phyloP scores from a whole-genome alignment of 2,797 vertebrate species.

The Astyanax mexicanus region DNA sequence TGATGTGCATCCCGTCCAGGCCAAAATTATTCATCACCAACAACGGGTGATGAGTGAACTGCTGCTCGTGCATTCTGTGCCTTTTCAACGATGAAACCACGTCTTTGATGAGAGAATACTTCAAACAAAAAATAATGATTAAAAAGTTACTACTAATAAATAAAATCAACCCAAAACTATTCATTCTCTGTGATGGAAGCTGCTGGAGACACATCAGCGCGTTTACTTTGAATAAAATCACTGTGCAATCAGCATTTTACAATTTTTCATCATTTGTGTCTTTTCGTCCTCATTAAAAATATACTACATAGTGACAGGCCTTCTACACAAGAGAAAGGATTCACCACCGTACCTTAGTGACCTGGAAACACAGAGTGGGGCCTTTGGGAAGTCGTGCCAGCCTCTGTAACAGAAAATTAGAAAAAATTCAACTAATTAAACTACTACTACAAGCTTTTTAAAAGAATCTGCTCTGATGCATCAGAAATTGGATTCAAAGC shows the following conservation, averaged over 20 bases:
- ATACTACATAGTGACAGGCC: no score
- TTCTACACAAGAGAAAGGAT: no score
- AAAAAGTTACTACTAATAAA: no score
- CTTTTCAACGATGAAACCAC: conserved; percentile 89
- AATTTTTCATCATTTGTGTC: conserved; percentile 66
- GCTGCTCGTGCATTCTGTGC: conserved; percentile 94
- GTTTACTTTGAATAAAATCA: conserved; percentile 79
- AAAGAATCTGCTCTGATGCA: neutral
- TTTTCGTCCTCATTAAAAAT: neutral
- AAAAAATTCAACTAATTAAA: neutral
- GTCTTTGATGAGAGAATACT: conserved; percentile 90
- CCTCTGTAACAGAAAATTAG: conserved; percentile 74
- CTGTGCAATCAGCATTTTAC: conserved; percentile 63
- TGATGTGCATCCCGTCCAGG: conserved; percentile 88
- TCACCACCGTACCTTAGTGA: conserved; percentile 79
- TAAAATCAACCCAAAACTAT: no score
- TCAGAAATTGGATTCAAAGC: conserved; percentile 9
- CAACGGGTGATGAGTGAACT: conserved; percentile 89
- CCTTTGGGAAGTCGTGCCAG: conserved; percentile 91
- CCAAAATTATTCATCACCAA: conserved; percentile 94
- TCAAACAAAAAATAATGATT: neutral
- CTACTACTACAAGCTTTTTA: neutral
- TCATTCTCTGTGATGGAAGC: neutral
- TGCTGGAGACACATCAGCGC: conserved; percentile 68
- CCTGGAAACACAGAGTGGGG: conserved; percentile 86